A percentile compares a stretch with the other conserved stretches of the same genome.
phyloP scores from a whole-genome alignment of 2,113 vertebrate species.

The Anolis sagrei region DNA sequence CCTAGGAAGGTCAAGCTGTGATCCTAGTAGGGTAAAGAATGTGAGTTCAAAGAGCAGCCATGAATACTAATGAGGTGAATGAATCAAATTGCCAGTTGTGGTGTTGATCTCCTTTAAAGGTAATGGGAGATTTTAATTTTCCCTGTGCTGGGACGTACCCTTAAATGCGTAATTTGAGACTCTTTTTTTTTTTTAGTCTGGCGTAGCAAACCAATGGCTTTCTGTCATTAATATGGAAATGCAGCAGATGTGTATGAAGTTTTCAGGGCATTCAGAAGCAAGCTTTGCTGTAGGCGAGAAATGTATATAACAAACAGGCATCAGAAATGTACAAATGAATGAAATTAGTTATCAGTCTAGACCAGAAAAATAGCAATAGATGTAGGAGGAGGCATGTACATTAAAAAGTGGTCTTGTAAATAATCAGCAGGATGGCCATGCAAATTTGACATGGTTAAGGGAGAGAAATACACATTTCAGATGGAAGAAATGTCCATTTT shows the following conservation, averaged over 20 bases:
- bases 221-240: slow-evolving; percentile 58
- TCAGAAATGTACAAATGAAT: slow-evolving; percentile 54
- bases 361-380: slow-evolving; percentile 25
- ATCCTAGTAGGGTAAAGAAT: slow-evolving; percentile 5
- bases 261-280: slow-evolving; percentile 48
- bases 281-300: slow-evolving; percentile 52
- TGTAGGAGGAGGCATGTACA: slow-evolving; percentile 28
- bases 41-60: slow-evolving; percentile 51
- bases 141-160: slow-evolving; percentile 37
- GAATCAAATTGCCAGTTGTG: slow-evolving; percentile 18
- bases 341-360: slow-evolving; percentile 45
- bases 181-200: slow-evolving; percentile 35
- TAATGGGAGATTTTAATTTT: slow-evolving; percentile 51
- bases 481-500: slow-evolving; percentile 51
- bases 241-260: slow-evolving; percentile 41
- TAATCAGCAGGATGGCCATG: background rate
- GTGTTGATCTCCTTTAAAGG: background rate
- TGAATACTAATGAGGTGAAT: slow-evolving; percentile 58
- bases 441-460: slow-evolving; percentile 7
- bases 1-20: slow-evolving; percentile 37
- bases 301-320: slow-evolving; percentile 36
- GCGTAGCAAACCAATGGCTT: slow-evolving; percentile 22
- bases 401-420: slow-evolving; percentile 22
- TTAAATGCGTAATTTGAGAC: slow-evolving; percentile 19
- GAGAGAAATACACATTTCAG: slow-evolving; percentile 43